Base-by-base conservation (phyloP, 2,888 invertebrate species). In the Cheilosia grossa region DNA sequence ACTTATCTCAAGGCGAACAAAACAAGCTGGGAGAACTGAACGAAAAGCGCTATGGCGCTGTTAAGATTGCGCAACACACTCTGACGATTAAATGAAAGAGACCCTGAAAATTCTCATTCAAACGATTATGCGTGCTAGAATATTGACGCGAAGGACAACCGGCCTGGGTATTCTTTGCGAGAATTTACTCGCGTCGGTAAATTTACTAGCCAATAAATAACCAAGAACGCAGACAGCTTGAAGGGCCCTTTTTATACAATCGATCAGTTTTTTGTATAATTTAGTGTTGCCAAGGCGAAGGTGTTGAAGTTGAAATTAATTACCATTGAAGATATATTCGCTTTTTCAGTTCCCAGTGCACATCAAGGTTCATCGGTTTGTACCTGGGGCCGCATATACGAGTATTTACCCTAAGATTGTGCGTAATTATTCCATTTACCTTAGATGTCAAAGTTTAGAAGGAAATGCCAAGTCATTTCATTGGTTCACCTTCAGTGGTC, bases 1-100 rank as follows among this genome's bases (percentile, higher is more conserved):
- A 69, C 70, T 44, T 24, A 70, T 66, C 67, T 72, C 81, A 85
- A 85, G 85, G 85, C 61, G 75, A 74, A 17, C 54, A n/a, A 78
- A 49, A 53, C 17, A 61, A 59, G 13, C 2, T 30, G n/a, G 42
- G 0, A 37, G 51, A 37, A 37, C 37, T 56, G 33, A 44, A 21
- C 33, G 9, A 58, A 58, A 64, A 42, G 3, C 13, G n/a, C 54
- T 42, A 42, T 5, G n/a, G 21, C 44, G 42, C 59, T 40, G 15
- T 27, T 47, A 33, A 58, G n/a, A 30, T 42, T 59, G 59, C 51
- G 67, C 44, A 67, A 42, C 21, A 51, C 2, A 5, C 9, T 75
- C 30, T 56, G 37, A 53, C 24, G 42, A 67, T 44, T 27, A 24
- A 69, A 64, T 40, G 6, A 42, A 72, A 72, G 15, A 61, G 24